A percentile compares a stretch with the other conserved stretches of the same genome.
Conservation (phyloP, 1,140 invertebrate genomes). For the Drosophila truncata region DNA sequence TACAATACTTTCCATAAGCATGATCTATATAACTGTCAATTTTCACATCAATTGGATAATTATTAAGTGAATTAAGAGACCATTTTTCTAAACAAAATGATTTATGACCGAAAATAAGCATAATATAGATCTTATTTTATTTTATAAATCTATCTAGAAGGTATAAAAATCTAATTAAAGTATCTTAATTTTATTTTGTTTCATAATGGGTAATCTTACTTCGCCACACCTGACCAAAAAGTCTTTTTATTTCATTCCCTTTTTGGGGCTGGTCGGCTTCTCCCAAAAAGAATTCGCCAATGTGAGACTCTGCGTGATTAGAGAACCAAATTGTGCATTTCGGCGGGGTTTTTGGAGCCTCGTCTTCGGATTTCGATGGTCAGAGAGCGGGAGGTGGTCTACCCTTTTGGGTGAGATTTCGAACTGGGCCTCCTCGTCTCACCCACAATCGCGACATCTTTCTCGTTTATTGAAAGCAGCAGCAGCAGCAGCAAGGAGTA, state of each 20-base stretch:
- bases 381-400: neutral
- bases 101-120: neutral
- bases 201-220: neutral
- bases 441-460: constrained; percentile 49
- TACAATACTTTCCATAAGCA: neutral
- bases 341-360: constrained; percentile 29
- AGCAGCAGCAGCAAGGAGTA: constrained; percentile 44
- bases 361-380: constrained; percentile 2
- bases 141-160: neutral
- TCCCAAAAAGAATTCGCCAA: constrained; percentile 64
- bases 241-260: constrained; percentile 2
- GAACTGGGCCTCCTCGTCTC: constrained; percentile 48
- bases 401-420: constrained; percentile 30
- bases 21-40: fast-evolving
- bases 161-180: neutral
- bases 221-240: neutral
- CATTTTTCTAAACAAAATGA: neutral
- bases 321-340: constrained; percentile 80
- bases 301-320: constrained; percentile 77
- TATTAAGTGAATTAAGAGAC: too few relatives aligned
- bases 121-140: too few relatives aligned
- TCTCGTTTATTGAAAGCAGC: constrained; percentile 36
- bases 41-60: neutral
- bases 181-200: neutral
- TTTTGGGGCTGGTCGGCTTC: constrained; percentile 22